Evolutionary conservation across 53 echinoderm and acorn worm genomes (phyloP).

Genomic region (Apostichopus leukothele): DNA sequence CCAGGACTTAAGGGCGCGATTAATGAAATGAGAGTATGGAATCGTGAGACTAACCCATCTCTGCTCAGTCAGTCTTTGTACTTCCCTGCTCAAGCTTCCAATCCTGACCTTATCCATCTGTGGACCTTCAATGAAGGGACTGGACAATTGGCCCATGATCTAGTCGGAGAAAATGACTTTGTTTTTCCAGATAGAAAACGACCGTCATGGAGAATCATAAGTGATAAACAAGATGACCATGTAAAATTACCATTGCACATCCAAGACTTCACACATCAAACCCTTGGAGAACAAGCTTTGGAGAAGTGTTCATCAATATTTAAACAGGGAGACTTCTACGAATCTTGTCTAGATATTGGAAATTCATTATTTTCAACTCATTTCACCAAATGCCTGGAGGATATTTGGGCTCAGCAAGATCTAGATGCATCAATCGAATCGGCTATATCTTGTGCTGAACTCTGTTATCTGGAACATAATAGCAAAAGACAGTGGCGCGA

Average conservation of each 20-base stretch:
- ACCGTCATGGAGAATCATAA: background rate
- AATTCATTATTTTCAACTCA: conserved; percentile 22
- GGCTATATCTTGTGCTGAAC: conserved; percentile 10
- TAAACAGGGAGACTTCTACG: conserved; percentile 1
- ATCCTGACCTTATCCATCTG: conserved; percentile 63
- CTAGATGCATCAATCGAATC: conserved; percentile 8
- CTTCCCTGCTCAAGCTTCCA: conserved; percentile 50
- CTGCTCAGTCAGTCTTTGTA: conserved; percentile 64
- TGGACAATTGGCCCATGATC: conserved; percentile 52
- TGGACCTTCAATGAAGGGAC: conserved; percentile 83
- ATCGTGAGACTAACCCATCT: conserved; percentile 78
- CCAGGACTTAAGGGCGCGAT: conserved; percentile 58
- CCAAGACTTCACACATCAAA: background rate
- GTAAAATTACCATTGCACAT: conserved; percentile 2
- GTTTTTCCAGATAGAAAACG: background rate
- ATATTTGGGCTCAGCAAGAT: conserved; percentile 3
- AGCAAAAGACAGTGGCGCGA: background rate
- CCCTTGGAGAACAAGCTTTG: conserved; percentile 5
- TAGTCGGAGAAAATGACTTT: conserved; percentile 53
- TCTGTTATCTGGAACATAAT: conserved; percentile 18
- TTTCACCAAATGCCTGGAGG: conserved; percentile 9
- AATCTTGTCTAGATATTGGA: conserved; percentile 7
- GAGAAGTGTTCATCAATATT: conserved; percentile 17
- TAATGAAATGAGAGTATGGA: conserved; percentile 83
- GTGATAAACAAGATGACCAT: background rate